Evolutionary conservation across 2,113 vertebrate genomes (phyloP).

Genomic region (Notechis scutatus): DNA sequence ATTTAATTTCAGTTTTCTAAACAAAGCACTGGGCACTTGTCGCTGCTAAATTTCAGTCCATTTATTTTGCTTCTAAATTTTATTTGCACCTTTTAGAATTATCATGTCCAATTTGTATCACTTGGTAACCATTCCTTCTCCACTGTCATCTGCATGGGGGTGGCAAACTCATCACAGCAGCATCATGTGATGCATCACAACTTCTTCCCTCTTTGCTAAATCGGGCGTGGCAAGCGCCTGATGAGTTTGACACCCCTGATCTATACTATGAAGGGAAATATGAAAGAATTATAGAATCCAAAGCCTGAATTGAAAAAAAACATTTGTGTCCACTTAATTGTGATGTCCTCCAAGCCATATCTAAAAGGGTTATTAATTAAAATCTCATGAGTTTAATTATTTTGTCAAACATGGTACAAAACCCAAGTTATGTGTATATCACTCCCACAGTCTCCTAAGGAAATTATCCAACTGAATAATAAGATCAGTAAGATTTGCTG

Average conservation of each 20-base stretch:
- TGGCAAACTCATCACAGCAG: too few relatives aligned
- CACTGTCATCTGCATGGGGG: not conserved
- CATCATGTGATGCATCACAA: too few relatives aligned
- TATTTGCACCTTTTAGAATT: not conserved
- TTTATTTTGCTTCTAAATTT: not conserved
- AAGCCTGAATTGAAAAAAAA: not conserved
- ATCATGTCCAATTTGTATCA: not conserved
- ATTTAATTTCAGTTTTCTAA: not conserved
- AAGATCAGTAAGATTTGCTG: not conserved
- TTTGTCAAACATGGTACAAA: not conserved
- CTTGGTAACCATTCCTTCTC: not conserved
- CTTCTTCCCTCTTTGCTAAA: too few relatives aligned
- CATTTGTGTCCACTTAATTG: not conserved
- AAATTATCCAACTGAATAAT: not conserved
- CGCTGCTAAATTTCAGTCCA: not conserved
- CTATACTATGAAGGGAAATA: not conserved
- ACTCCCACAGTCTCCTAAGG: not conserved
- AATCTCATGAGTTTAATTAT: not conserved
- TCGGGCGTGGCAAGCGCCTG: too few relatives aligned
- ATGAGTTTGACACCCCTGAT: too few relatives aligned
- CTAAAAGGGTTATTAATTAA: not conserved
- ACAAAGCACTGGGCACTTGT: not conserved
- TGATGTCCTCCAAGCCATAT: not conserved
- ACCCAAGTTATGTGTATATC: not conserved
- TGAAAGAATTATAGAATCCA: not conserved